Evolutionary conservation across 92 coral and sea anemone genomes (phyloP).

Genomic region (Hydrozoanthus gracilis): DNA sequence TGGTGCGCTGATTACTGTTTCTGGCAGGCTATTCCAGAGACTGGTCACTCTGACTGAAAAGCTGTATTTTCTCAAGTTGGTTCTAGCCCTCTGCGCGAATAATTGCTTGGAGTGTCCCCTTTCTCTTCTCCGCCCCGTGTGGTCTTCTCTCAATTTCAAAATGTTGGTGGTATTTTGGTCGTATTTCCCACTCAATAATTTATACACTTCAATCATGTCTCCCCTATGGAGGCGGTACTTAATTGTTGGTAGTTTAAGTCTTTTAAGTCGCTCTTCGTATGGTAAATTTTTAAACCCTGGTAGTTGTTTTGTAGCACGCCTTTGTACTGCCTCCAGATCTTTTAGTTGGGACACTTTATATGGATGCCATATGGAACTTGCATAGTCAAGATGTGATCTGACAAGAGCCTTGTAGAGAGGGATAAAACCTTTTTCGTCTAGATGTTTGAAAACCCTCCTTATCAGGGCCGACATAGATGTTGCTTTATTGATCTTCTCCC

Average conservation of each 20-base stretch:
- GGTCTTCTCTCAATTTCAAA: background rate
- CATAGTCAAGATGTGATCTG: background rate
- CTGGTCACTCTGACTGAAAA: conserved; percentile 2
- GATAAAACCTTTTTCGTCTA: background rate
- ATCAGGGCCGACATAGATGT: background rate
- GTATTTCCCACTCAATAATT: background rate
- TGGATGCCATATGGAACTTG: background rate
- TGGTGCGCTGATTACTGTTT: conserved; percentile 11
- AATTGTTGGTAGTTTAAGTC: background rate
- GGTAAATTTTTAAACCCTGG: too few relatives aligned
- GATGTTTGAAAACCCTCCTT: background rate
- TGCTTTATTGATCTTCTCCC: background rate
- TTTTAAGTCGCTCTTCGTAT: background rate
- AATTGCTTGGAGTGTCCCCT: conserved; percentile 9
- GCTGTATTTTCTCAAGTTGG: background rate
- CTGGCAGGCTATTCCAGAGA: conserved; percentile 16
- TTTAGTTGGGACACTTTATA: too few relatives aligned
- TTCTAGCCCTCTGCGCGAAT: background rate
- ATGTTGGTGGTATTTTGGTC: background rate
- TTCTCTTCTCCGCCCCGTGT: background rate
- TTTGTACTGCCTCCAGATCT: too few relatives aligned
- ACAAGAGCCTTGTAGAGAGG: background rate
- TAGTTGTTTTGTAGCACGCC: too few relatives aligned
- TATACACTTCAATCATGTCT: conserved; percentile 10
- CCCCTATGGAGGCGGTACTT: background rate